Base-by-base conservation (phyloP, 2,888 invertebrate genomes). In the Macroteleia sp. region DNA sequence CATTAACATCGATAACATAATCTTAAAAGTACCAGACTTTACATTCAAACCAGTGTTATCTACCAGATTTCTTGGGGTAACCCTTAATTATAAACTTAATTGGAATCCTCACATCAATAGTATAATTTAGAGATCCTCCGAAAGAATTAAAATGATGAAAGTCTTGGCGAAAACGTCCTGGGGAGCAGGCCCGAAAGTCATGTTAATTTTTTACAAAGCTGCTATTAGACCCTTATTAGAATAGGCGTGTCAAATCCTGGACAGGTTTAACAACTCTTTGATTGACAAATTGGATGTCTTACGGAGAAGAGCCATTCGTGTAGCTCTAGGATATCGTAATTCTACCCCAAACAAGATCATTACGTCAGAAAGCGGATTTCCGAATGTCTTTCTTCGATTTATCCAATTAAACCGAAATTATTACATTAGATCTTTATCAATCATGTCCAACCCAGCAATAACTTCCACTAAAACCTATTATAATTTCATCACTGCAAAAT, bases 61-160 rank as follows among this genome's bases (percentile, higher is more conserved):
- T 8, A 10, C 10, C 20, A 42, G 10, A 42, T 20, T 42, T 19
- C 20, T 42, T 4, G 42, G 42, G 1, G 42, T 42, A 8, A 19
- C 8, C 3, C 20, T 42, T 2, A 6, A 17, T 10, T 14, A 9
- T 8, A 42, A 42, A 20, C 20, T 42, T 1, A 10, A 42, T 20
- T 42, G 42, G 42, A 10, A 17, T 2, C 20, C 20, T 9, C 42
- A 42, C 19, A 10, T 42, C 10, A 42, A n/a, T 2, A 19, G 1
- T 10, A 3, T 42, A 14, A 42, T 2, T 4, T 1, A 20, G 20
- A 42, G 9, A 25, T 5, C 25, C 1, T 20, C 19, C 3, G 2
- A 17, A 17, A 42, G 42, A 42, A 17, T 42, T 17, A 42, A 42
- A 3, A 42, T 42, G 10, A 42, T 42, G 42, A 42, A 42, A 20